Evolutionary conservation across 2,888 invertebrate genomes (phyloP).

Genomic region (Dryadula phaetusa): DNA sequence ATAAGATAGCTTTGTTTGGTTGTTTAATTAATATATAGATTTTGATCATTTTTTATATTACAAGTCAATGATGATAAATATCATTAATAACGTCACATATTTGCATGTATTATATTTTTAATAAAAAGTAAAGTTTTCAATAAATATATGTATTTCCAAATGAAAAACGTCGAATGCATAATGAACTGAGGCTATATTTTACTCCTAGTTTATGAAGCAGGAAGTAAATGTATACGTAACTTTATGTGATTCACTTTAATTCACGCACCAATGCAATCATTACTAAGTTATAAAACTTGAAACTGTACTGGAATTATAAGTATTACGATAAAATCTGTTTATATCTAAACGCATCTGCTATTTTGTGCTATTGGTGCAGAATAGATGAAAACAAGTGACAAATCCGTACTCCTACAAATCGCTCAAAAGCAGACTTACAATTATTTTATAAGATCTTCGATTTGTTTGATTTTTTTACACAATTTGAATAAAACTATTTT

Average conservation of each 20-base stretch:
- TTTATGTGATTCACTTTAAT: constrained; percentile 1
- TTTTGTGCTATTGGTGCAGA: too few species aligned
- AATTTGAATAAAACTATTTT: too few species aligned
- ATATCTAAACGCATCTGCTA: background rate
- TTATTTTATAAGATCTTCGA: too few species aligned
- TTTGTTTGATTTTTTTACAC: too few species aligned
- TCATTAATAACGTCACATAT: too few species aligned
- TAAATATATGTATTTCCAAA: background rate
- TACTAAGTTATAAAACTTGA: background rate
- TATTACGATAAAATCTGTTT: background rate
- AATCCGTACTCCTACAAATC: too few species aligned
- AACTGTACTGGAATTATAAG: background rate
- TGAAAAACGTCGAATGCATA: background rate
- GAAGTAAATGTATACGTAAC: background rate
- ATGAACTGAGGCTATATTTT: background rate
- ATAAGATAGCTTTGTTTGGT: background rate
- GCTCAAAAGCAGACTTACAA: too few species aligned
- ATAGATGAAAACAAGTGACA: background rate
- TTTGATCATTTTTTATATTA: background rate
- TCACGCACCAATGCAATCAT: background rate
- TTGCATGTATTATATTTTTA: background rate
- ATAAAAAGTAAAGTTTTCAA: too few species aligned
- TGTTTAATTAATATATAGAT: background rate
- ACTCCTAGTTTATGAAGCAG: constrained; percentile 1
- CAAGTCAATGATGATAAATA: too few species aligned